These are phyloP conservation scores for Henicopernis longicauda DNA, from an alignment of 2,113 vertebrate genomes.

Conservation along the genomic window DNA sequence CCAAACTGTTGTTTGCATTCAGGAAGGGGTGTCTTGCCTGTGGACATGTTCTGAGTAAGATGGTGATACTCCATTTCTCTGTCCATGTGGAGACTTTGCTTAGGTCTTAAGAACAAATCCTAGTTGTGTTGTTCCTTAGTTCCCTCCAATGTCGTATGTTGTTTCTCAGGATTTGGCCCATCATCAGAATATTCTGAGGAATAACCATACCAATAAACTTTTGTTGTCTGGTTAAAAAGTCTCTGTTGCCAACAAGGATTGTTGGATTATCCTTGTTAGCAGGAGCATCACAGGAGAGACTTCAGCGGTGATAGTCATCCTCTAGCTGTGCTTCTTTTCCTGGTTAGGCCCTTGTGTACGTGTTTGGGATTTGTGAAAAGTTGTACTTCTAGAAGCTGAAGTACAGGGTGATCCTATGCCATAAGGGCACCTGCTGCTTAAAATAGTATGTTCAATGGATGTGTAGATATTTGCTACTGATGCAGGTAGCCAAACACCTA, in stretches of 20 bases:
- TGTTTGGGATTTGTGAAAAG: neutral
- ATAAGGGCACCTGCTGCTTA: neutral
- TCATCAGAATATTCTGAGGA: neutral
- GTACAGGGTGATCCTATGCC: neutral
- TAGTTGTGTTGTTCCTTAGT: neutral
- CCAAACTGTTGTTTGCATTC: neutral
- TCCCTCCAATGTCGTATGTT: neutral
- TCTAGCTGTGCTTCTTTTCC: neutral
- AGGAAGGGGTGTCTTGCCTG: neutral
- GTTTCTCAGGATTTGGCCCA: neutral
- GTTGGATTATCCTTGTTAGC: neutral
- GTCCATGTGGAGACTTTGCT: neutral
- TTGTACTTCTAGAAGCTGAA: neutral
- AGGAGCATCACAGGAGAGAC: neutral
- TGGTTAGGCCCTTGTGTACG: neutral
- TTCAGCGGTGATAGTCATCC: neutral
- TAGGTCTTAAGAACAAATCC: neutral
- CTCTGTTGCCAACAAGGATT: neutral
- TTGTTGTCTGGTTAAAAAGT: neutral
- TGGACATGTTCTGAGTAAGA: neutral
- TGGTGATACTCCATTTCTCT: neutral
- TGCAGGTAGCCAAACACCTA: neutral
- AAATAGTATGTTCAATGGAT: accelerated
- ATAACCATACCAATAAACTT: neutral
- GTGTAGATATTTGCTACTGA: neutral